phyloP scores from a whole-genome alignment of 2,888 invertebrate species.

The Caenorhabditis japonica region DNA sequence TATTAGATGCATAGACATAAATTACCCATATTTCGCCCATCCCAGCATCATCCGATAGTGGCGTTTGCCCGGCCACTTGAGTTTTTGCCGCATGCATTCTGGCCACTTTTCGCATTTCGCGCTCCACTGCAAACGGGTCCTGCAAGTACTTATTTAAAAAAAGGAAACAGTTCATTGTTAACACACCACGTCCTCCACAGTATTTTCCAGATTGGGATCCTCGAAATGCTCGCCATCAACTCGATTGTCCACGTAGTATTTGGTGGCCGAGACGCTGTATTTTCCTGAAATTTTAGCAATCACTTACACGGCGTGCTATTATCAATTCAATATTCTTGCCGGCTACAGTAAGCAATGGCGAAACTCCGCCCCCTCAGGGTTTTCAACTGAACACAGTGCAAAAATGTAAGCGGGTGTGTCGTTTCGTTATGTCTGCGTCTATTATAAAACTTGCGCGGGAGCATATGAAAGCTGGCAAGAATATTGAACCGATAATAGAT shows the following conservation, averaged over 20 bases:
- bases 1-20: no score
- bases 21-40: no score
- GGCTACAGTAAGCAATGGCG: no score
- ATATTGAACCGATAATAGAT: no score
- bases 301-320: background rate
- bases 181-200: conserved; percentile 28
- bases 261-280: conserved; percentile 51
- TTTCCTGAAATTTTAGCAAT: conserved; percentile 9
- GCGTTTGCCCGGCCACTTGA: no score
- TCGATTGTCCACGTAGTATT: conserved; percentile 53
- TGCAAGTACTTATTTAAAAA: background rate
- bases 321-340: background rate
- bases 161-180: background rate
- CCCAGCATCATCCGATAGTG: no score
- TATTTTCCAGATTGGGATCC: conserved; percentile 21
- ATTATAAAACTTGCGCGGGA: no score
- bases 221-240: conserved; percentile 45
- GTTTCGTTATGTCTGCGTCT: no score
- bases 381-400: no score
- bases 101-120: conserved; percentile 34
- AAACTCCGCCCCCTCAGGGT: no score
- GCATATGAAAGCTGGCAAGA: background rate
- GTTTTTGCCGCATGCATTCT: conserved; percentile 44
- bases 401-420: no score
- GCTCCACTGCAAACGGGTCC: conserved; percentile 48